Conservation (phyloP, 1,140 invertebrate genomes). For the Maniola jurtina region DNA sequence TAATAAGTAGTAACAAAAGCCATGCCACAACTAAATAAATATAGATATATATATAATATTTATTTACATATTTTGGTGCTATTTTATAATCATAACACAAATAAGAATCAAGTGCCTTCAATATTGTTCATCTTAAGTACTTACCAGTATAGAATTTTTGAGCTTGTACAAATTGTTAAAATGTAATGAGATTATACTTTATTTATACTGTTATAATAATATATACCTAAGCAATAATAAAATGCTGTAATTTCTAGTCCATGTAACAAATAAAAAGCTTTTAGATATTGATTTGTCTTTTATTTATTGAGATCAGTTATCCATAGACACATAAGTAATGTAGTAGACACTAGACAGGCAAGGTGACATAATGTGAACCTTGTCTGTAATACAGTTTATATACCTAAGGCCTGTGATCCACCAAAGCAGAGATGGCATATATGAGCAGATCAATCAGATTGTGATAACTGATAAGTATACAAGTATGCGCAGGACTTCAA, state of each 20-base stretch:
- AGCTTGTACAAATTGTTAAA: constrained; percentile 58
- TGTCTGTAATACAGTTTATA: too few species aligned
- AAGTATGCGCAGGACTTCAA: too few species aligned
- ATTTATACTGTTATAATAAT: constrained; percentile 27
- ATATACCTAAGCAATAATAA: constrained; percentile 47
- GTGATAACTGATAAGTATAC: too few species aligned
- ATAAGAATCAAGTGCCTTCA: constrained; percentile 46
- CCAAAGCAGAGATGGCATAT: too few species aligned
- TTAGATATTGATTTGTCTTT: constrained; percentile 39
- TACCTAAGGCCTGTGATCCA: too few species aligned
- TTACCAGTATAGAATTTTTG: constrained; percentile 30
- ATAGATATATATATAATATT: too few species aligned
- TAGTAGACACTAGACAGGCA: too few species aligned
- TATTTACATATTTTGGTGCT: constrained; percentile 37
- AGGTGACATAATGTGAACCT: too few species aligned
- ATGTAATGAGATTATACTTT: constrained; percentile 46
- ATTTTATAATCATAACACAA: constrained; percentile 22
- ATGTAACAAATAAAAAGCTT: constrained; percentile 62
- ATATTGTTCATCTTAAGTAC: constrained; percentile 44
- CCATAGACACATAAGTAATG: too few species aligned
- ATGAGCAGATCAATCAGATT: too few species aligned
- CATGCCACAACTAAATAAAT: too few species aligned
- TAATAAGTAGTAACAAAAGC: too few species aligned
- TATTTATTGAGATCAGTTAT: constrained; percentile 21
- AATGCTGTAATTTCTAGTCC: constrained; percentile 68